Base-by-base conservation (phyloP, 2,113 vertebrate genomes). In the Indicator maculatus region DNA sequence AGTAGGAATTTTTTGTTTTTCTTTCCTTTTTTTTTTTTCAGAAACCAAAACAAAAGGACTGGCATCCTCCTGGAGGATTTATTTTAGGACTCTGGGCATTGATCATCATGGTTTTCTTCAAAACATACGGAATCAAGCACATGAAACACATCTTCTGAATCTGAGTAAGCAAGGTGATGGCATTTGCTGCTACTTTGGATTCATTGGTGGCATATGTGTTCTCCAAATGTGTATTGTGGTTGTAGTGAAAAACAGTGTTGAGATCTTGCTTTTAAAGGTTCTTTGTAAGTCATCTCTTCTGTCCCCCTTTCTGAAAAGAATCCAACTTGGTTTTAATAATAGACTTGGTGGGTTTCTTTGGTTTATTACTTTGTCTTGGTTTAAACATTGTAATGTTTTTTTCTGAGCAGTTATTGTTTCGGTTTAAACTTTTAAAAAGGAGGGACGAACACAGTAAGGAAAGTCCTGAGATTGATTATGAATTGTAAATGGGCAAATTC, bases 51-150 rank as follows among this genome's bases (percentile, higher is more conserved):
- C 98, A 97, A 96, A 99, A 98, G 92, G 98, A 99, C 92, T 99
- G 99, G 99, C 99, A 99, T 94, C 99, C 99, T 91, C 99, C 99
- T 9, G 99, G 99, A 26, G 99, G 99, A 65, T 99, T 99, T 97
- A 99, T 99, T 98, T 98, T 99, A 82, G 99, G 99, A 86, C 97
- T 99, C 41, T 99, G 99, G 99, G 98, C 99, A 19, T 97, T 99
- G 75, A 99, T 99, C 96, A 98, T 99, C 84, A 98, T 99, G 97
- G 98, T 99, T 92, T 99, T 99, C 98, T 99, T 99, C 95, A 98
- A 99, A 98, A 98, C 98, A 12, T 99, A 99, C 0, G 99, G 99
- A 90, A 97, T 99, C 95, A 99, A 99, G 95, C 99, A 99, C 93
- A 99, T 99, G 98, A 99, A 99, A 88, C 98, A 99, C 91, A 97